These are phyloP conservation scores for Tetrapedia diversipes DNA, from an alignment of 2,888 invertebrate species.

Conservation along the genomic window DNA sequence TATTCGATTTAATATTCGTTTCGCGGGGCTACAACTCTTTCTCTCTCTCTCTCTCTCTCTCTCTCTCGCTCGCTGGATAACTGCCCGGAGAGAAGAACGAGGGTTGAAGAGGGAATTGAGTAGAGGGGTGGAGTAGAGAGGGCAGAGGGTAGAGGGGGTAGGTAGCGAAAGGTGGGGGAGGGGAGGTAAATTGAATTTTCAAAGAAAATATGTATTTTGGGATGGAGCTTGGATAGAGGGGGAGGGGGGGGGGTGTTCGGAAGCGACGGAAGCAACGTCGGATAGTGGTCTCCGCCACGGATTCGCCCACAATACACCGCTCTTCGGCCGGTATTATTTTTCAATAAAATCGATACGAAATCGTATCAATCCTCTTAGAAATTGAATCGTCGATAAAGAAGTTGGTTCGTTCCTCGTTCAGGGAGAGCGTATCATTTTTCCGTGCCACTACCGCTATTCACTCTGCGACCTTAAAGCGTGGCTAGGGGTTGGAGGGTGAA, in stretches of 20 bases:
- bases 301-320: neutral
- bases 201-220: constrained; percentile 43
- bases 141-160: neutral
- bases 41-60: no score
- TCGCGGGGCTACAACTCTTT: neutral
- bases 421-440: neutral
- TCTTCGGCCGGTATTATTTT: constrained; percentile 22
- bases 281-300: neutral
- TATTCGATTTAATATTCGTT: constrained; percentile 46
- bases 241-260: constrained; percentile 3
- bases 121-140: neutral
- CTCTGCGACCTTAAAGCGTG: neutral
- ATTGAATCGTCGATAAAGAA: constrained; percentile 11
- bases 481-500: no score
- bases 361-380: constrained; percentile 34
- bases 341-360: constrained; percentile 36
- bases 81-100: no score
- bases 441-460: neutral
- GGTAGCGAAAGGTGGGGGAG: neutral
- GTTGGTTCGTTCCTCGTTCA: neutral
- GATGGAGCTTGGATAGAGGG: no score
- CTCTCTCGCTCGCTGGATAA: no score
- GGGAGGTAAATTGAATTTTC: constrained; percentile 37
- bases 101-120: neutral
- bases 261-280: neutral